Evolutionary conservation across 2,888 invertebrate species (phyloP).

Genomic region (Diarsia mendica): DNA sequence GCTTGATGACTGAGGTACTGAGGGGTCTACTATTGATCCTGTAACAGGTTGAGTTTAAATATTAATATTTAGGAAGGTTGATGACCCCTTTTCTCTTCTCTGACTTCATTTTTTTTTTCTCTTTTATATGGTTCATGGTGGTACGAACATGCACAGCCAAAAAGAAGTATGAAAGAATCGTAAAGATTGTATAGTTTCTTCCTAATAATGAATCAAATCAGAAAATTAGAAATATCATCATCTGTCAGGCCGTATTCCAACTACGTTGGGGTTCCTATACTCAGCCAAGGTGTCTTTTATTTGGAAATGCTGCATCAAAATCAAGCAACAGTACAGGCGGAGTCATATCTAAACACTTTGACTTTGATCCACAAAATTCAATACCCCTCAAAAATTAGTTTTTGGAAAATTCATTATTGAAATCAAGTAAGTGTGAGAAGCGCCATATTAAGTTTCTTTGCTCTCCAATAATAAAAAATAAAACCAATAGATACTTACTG

Average conservation of each 20-base stretch:
- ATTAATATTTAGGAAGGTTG: neutral
- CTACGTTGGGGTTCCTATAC: neutral
- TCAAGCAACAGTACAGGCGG: neutral
- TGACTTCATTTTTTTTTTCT: neutral
- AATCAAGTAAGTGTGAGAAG: neutral
- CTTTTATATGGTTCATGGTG: neutral
- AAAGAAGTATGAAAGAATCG: neutral
- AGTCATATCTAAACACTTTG: neutral
- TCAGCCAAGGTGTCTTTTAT: too few species aligned
- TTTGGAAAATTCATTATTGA: neutral
- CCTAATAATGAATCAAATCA: too few species aligned
- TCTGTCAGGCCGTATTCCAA: too few species aligned
- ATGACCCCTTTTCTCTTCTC: neutral
- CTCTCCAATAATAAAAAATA: neutral
- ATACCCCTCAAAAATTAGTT: neutral
- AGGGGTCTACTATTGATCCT: conserved; percentile 88
- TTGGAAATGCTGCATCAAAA: neutral
- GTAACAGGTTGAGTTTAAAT: conserved; percentile 38
- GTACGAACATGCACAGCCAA: neutral
- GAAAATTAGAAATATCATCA: too few species aligned
- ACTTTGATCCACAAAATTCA: neutral
- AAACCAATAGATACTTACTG: conserved; percentile 88
- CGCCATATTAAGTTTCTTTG: neutral
- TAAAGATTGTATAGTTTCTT: neutral
- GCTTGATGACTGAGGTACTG: conserved; percentile 74